A percentile compares a stretch with the other conserved stretches of the same genome.
These are phyloP conservation scores for Pseudotriccus pelzelni DNA, from an alignment of 2,797 vertebrate species.

Conservation along the genomic window DNA sequence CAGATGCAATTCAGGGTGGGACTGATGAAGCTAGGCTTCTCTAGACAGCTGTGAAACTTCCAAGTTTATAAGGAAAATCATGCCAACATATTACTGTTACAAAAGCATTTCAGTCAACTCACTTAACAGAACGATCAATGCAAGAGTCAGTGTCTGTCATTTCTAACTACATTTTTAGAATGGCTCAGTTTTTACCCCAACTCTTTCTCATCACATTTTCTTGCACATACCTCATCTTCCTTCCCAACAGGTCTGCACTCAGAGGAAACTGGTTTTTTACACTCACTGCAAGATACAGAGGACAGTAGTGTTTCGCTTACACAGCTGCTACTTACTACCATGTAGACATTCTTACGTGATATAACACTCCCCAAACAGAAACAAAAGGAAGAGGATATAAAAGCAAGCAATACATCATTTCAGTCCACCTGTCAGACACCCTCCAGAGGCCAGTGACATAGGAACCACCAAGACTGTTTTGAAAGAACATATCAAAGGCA, in stretches of 20 bases:
- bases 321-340: background rate
- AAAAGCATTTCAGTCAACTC: background rate
- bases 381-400: background rate
- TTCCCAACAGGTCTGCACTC: background rate
- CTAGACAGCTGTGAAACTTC: constrained; percentile 12
- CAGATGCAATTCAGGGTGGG: background rate
- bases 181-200: background rate
- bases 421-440: background rate
- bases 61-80: constrained; percentile 30
- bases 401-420: background rate
- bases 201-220: background rate
- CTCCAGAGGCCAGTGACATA: background rate
- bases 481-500: background rate
- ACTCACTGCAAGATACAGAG: background rate
- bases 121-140: background rate
- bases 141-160: background rate
- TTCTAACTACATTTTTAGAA: background rate
- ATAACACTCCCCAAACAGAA: background rate
- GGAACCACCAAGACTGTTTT: rapidly evolving
- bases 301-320: background rate
- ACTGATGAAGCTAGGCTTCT: background rate
- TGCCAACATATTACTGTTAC: background rate
- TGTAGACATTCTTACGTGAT: background rate
- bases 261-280: background rate
- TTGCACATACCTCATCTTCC: background rate